Evolutionary conservation across 1,140 invertebrate species (phyloP), one percentile per base, ranked within the genome.

Genomic region (Lanistes nyassanus): DNA sequence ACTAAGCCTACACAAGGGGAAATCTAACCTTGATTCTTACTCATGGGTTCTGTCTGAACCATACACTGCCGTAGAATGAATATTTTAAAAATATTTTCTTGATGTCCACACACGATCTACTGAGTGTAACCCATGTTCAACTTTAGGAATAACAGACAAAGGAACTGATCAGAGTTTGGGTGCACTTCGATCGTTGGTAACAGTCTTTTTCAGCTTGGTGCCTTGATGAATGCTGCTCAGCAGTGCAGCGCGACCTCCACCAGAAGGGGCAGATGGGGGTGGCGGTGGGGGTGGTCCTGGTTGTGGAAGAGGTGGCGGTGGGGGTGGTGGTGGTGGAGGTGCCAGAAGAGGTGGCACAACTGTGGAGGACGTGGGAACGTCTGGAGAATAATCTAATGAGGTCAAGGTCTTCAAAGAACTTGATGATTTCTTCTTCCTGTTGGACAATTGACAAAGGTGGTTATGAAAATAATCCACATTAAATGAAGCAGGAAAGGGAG

Each of bases 181-280:
- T 56, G 92, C 93, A 91, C 95, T 97, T 89, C 95, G 94, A 86
- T 97, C 96, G 83, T 95, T 94, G 11, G 96, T 97, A 1, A 94
- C 92, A 74, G 95, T 92, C 89, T 97, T 97, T 87, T 95, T 97
- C 76, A 97, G 90, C 76, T 92, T 91, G 70, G 93, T 91, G 64
- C 96, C 96, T 87, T 93, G 92, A 80, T 94, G 92, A 82, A 97
- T 97, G 62, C 95, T 95, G 79, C 93, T 92, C 36, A 97, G 90
- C 67, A 97, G 88, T 23, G 92, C 90, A 75, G 91, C 91, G 81
- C 94, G 91, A 55, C 91, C 91, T 79, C 93, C 92, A 23, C 92
- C 91, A 36, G 79, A 81, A 37, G 79, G 62, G 11, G 72, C 58
- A 11, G 69, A 60, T 47, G 79, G 69, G 36, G 80, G 65, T 11